These are phyloP conservation scores for Antitype chi DNA, from an alignment of 2,888 invertebrate species.

Conservation along the genomic window DNA sequence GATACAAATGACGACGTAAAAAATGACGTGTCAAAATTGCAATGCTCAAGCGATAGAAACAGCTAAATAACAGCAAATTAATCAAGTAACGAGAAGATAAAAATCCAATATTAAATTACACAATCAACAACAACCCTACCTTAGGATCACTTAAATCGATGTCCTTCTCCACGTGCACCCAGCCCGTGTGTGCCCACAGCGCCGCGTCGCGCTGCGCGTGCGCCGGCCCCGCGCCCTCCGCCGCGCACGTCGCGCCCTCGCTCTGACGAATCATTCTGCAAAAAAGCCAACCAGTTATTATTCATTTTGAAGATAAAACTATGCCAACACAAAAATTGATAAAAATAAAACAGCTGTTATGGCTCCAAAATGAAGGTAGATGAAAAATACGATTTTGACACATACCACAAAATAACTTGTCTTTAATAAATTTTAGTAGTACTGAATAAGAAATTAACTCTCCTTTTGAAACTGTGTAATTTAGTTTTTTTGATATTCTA, in stretches of 20 bases:
- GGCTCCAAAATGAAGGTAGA: background rate
- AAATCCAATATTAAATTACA: no score
- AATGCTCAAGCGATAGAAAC: no score
- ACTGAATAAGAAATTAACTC: background rate
- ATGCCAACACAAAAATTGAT: background rate
- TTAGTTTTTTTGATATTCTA: background rate
- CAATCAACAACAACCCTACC: conserved; percentile 82
- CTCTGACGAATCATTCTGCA: conserved; percentile 88
- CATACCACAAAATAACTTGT: conserved; percentile 6
- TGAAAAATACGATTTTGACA: background rate
- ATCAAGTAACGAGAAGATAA: no score
- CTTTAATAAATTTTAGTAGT: background rate
- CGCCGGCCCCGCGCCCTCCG: conserved; percentile 70
- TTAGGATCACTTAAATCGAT: conserved; percentile 95
- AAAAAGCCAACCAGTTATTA: conserved; percentile 8
- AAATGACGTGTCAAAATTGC: no score
- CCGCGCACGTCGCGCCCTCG: conserved; percentile 74
- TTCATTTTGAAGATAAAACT: background rate
- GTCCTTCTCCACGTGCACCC: conserved; percentile 95
- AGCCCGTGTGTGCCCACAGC: conserved; percentile 93
- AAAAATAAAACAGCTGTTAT: background rate
- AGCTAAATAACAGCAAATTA: no score
- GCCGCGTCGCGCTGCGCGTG: conserved; percentile 90
- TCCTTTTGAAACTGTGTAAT: background rate
- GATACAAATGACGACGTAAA: no score